Conservation (phyloP, 2,113 vertebrate genomes). For the Nyctibius bracteatus region DNA sequence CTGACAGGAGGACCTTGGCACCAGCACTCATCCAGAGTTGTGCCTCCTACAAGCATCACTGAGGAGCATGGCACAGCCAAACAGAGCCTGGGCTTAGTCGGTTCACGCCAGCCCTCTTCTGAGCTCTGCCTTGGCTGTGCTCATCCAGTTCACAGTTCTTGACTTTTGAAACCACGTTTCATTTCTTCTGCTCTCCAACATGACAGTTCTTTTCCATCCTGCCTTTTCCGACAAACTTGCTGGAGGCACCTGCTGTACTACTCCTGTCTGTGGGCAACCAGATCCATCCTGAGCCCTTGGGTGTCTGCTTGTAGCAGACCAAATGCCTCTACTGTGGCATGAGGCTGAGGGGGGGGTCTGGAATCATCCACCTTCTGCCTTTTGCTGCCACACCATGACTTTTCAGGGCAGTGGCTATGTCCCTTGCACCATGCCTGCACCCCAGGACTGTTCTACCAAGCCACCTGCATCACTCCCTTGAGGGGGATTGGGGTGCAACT, state of each 20-base stretch:
- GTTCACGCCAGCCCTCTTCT: background rate
- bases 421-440: background rate
- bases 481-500: background rate
- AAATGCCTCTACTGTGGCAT: rapidly evolving
- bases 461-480: background rate
- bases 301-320: background rate
- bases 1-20: background rate
- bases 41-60: background rate
- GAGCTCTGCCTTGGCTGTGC: background rate
- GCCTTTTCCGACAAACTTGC: background rate
- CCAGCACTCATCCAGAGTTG: background rate
- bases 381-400: background rate
- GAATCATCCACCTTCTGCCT: background rate
- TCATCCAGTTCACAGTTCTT: background rate
- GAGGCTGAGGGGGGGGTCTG: background rate
- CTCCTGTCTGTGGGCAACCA: background rate
- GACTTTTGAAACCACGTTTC: background rate
- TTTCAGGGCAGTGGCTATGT: background rate
- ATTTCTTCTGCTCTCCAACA: background rate
- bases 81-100: rapidly evolving
- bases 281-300: background rate
- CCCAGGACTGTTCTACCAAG: background rate
- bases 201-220: background rate
- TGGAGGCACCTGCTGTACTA: background rate
- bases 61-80: background rate